phyloP scores from a whole-genome alignment of 2,888 invertebrate genomes.

The Saturnia japonica region DNA sequence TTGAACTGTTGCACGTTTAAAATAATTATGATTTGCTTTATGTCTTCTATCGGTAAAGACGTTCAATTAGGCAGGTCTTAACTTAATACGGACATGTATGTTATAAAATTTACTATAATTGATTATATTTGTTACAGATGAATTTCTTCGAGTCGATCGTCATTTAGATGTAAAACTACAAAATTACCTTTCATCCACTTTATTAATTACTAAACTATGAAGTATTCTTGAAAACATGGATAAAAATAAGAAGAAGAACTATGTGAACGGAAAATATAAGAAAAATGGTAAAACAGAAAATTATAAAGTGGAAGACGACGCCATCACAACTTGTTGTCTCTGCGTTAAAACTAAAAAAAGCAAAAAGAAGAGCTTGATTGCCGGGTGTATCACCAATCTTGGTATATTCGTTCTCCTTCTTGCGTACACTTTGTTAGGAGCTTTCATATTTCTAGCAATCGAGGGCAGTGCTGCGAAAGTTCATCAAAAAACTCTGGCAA shows the following conservation, averaged over 20 bases:
- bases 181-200: neutral
- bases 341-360: constrained; percentile 76
- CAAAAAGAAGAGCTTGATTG: constrained; percentile 75
- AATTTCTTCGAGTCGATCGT: constrained; percentile 24
- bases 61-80: neutral
- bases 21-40: neutral
- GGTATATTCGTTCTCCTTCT: constrained; percentile 91
- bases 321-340: constrained; percentile 73
- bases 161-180: neutral
- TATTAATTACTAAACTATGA: constrained; percentile 11
- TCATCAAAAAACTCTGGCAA: constrained; percentile 76
- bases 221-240: constrained; percentile 59
- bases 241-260: constrained; percentile 73
- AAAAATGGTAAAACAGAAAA: constrained; percentile 68
- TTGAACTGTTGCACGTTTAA: too few species aligned
- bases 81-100: too few species aligned
- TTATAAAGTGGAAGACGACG: constrained; percentile 65
- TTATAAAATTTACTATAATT: constrained; percentile 16
- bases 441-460: constrained; percentile 92
- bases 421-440: constrained; percentile 88
- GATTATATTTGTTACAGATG: constrained; percentile 48
- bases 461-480: constrained; percentile 85
- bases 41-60: neutral
- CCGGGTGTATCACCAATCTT: constrained; percentile 89
- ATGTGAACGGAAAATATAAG: constrained; percentile 72